Evolutionary conservation across 2,888 invertebrate genomes (phyloP).

Genomic region (Tetragonisca angustula): DNA sequence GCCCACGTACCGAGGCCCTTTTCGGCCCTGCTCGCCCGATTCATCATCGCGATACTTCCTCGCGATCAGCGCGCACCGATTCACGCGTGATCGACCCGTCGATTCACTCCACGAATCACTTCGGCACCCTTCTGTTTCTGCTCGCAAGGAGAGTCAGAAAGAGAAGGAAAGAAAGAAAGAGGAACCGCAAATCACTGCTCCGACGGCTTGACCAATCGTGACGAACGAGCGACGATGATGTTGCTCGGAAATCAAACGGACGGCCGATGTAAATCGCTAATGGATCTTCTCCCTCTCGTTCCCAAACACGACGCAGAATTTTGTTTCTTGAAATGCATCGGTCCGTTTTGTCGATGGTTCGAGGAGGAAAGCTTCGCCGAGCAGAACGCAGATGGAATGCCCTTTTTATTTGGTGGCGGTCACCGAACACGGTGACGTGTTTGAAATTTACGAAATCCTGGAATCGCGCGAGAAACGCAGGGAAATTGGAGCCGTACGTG

Average conservation of each 20-base stretch:
- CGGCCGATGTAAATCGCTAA: slow-evolving; percentile 35
- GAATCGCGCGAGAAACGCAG: slow-evolving; percentile 15
- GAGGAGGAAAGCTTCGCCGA: slow-evolving; percentile 1
- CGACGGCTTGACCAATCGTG: slow-evolving; percentile 52
- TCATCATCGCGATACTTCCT: slow-evolving; percentile 43
- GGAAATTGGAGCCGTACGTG: slow-evolving; percentile 2
- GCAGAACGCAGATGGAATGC: slow-evolving; percentile 26
- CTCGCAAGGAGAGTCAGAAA: background rate
- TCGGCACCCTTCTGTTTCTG: background rate
- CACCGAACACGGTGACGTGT: slow-evolving; percentile 11
- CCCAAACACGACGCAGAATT: slow-evolving; percentile 14
- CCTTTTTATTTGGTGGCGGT: slow-evolving; percentile 18
- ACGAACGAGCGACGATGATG: slow-evolving; percentile 49
- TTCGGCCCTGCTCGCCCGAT: slow-evolving; percentile 39
- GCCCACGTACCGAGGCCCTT: slow-evolving; percentile 24
- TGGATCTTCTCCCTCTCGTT: slow-evolving; percentile 20
- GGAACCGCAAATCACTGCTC: slow-evolving; percentile 57
- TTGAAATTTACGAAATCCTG: slow-evolving; percentile 21
- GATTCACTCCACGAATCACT: slow-evolving; percentile 4
- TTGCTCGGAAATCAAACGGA: slow-evolving; percentile 29
- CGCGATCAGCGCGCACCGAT: background rate
- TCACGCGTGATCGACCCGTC: slow-evolving; percentile 34
- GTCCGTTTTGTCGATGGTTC: background rate
- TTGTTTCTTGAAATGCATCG: slow-evolving; percentile 29
- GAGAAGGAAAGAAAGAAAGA: background rate